Conservation (phyloP, 2,888 invertebrate genomes). For the Apotomis capreana region DNA sequence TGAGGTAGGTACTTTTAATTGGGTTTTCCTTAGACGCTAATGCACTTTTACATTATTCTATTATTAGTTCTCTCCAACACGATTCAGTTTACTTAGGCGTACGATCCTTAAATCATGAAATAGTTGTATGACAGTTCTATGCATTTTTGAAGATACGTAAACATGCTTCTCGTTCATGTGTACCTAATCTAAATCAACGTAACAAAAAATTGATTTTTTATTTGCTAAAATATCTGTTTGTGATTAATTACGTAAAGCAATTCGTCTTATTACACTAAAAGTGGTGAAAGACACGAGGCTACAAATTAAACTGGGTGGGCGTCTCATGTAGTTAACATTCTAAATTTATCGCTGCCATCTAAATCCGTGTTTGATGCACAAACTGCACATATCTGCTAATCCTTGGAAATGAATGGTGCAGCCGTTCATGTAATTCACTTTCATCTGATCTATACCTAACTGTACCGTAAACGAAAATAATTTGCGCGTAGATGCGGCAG, state of each 20-base stretch:
- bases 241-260: background rate
- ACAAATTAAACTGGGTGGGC: conserved; percentile 38
- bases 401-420: conserved; percentile 69
- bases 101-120: too few species aligned
- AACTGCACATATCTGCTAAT: conserved; percentile 65
- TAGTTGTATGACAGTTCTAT: too few species aligned
- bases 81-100: too few species aligned
- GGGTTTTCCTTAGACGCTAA: too few species aligned
- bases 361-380: conserved; percentile 45
- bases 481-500: conserved; percentile 70
- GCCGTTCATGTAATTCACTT: conserved; percentile 77
- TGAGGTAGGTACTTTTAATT: too few species aligned
- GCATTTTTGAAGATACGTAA: too few species aligned
- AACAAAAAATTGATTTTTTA: too few species aligned
- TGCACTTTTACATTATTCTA: too few species aligned
- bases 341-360: conserved; percentile 46
- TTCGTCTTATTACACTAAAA: conserved; percentile 7
- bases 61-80: too few species aligned
- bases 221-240: background rate
- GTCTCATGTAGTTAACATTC: conserved; percentile 43
- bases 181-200: too few species aligned
- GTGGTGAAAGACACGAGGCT: conserved; percentile 21
- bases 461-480: conserved; percentile 77
- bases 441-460: conserved; percentile 68
- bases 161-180: too few species aligned